A percentile compares a stretch with the other conserved stretches of the same genome.
Evolutionary conservation across 2,888 invertebrate genomes (phyloP).

Genomic region (Pheosia tremula): DNA sequence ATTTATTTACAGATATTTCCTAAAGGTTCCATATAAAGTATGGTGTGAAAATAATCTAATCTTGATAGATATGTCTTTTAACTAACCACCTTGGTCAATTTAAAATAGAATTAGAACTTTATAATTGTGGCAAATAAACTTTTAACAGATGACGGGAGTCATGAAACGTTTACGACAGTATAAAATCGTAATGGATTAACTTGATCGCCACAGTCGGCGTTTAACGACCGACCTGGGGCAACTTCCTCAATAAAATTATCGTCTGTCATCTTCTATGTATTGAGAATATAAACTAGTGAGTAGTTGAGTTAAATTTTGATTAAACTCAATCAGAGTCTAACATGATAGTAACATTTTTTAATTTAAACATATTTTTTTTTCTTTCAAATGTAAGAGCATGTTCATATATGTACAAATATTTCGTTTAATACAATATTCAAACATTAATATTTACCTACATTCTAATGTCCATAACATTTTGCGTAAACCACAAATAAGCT

Average conservation of each 20-base stretch:
- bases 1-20: neutral
- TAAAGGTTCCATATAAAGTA: too few relatives aligned
- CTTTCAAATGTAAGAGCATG: too few relatives aligned
- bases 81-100: conserved; percentile 30
- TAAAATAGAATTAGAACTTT: conserved; percentile 49
- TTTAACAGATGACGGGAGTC: conserved; percentile 68
- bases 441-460: neutral
- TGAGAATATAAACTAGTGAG: conserved; percentile 41
- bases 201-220: conserved; percentile 70
- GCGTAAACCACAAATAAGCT: neutral
- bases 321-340: too few relatives aligned
- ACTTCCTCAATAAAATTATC: conserved; percentile 82
- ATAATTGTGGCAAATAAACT: conserved; percentile 62
- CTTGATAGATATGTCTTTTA: conserved; percentile 13
- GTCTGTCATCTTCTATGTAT: conserved; percentile 52
- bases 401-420: conserved; percentile 9
- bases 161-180: conserved; percentile 78
- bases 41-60: neutral
- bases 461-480: conserved; percentile 1
- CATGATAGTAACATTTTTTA: too few relatives aligned
- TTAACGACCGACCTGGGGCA: conserved; percentile 73
- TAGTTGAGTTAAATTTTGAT: conserved; percentile 13
- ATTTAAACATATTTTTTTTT: too few relatives aligned
- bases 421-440: neutral
- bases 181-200: conserved; percentile 81